Evolutionary conservation across 2,797 vertebrate genomes (phyloP).

Genomic region (Philypnodon macrostomus): DNA sequence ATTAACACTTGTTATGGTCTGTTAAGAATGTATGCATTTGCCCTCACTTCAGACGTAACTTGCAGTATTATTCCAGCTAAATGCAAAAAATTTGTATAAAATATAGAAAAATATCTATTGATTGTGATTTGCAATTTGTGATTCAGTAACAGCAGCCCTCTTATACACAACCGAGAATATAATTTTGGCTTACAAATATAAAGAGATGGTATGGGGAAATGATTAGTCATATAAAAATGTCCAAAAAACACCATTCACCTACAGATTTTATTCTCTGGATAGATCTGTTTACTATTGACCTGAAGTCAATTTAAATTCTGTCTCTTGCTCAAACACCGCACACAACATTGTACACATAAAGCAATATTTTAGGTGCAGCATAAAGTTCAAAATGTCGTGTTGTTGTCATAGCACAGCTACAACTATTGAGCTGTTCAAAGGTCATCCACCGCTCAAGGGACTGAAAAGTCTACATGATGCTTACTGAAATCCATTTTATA

Average conservation of each 20-base stretch:
- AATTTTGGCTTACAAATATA: no score
- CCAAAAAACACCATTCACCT: neutral
- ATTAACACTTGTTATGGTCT: no score
- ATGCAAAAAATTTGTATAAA: no score
- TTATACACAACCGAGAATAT: no score
- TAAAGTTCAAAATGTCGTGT: constrained; percentile 15
- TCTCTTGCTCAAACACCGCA: constrained; percentile 1
- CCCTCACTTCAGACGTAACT: constrained; percentile 80
- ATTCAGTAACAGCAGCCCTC: no score
- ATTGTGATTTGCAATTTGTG: no score
- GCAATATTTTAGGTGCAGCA: neutral
- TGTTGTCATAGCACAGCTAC: neutral
- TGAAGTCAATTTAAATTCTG: neutral
- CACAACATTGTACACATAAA: constrained; percentile 10
- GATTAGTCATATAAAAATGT: no score
- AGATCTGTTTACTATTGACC: neutral
- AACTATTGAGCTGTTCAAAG: constrained; percentile 9
- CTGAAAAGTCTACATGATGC: constrained; percentile 2
- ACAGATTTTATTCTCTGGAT: neutral
- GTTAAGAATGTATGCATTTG: no score
- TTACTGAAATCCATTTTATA: neutral
- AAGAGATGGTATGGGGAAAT: no score
- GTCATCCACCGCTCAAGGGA: constrained; percentile 4
- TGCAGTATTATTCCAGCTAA: constrained; percentile 83
- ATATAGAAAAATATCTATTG: no score